These are phyloP conservation scores for Drosophila lacertosa DNA, from an alignment of 1,140 invertebrate species.

Conservation along the genomic window DNA sequence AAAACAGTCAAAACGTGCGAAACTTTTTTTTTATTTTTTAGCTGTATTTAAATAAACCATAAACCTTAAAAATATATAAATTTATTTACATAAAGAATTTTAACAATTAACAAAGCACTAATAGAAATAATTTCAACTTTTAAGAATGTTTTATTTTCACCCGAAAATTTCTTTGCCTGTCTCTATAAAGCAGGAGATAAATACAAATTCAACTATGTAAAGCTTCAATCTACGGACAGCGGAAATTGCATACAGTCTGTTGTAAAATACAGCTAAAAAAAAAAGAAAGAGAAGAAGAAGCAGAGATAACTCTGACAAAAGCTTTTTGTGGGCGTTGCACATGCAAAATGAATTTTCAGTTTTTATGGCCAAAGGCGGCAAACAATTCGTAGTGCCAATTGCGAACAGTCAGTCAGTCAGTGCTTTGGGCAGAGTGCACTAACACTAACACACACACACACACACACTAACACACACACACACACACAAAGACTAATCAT, in stretches of 20 bases:
- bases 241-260: slow-evolving; percentile 35
- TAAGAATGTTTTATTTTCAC: no score
- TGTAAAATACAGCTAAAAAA: no score
- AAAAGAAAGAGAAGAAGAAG: no score
- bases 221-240: neutral
- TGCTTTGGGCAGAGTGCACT: neutral
- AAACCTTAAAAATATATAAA: no score
- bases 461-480: no score
- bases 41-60: neutral
- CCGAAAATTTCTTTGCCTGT: no score
- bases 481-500: slow-evolving; percentile 25
- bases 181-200: no score
- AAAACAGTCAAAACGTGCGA: neutral
- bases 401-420: neutral
- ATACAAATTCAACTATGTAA: neutral
- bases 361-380: slow-evolving; percentile 18
- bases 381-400: slow-evolving; percentile 6
- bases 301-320: slow-evolving; percentile 14
- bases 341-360: slow-evolving; percentile 39
- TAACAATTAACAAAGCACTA: no score
- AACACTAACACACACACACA: neutral
- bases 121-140: no score
- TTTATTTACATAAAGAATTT: no score
- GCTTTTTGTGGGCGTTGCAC: slow-evolving; percentile 8
- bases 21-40: neutral